Evolutionary conservation across 1,140 invertebrate genomes (phyloP), one percentile per base, ranked within the genome.

Genomic region (Leptinotarsa undecemlineata): DNA sequence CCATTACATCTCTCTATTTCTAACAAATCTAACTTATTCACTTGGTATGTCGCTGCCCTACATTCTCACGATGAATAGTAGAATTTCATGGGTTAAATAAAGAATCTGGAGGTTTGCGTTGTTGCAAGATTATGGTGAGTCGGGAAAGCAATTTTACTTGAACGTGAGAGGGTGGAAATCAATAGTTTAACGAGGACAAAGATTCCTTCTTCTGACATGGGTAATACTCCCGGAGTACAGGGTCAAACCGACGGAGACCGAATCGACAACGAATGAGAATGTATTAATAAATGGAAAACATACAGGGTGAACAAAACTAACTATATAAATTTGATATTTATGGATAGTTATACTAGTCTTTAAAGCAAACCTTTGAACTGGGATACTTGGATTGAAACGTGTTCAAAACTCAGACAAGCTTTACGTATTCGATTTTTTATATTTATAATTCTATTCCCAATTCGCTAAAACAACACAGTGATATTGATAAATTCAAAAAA

Each of bases 151-250:
- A 74, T 74, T 74, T 74, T 26, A 69, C 72, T 74, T 74, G 72
- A 68, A 74, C 67, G 64, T 74, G 72, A 68, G 72, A 74, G 72
- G 72, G 72, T 69, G 72, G 67, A 74, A 74, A 74, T 74, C 72
- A 69, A 74, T 74, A 74, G 64, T 74, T 69, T 74, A 74, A 74
- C 72, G 67, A 74, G 64, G 72, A 74, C 64, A 74, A 74, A 74
- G 71, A 72, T 72, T 72, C 71, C 60, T 72, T 72, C 71, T 72
- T 72, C 63, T 64, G 60, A 72, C 71, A 48, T 72, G 60, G 71
- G 71, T 72, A 72, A 72, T 72, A 64, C 60, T 61, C 47, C 48
- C 42, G 47, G 23, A 19, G 20, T 26, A 72, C 71, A 42, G 71
- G 71, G 51, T 61, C 51, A 57, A 57, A 57, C 51, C 15, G 51